A percentile compares a stretch with the other conserved stretches of the same genome.
phyloP scores from a whole-genome alignment of 2,888 invertebrate species.

The Eupithecia inturbata region DNA sequence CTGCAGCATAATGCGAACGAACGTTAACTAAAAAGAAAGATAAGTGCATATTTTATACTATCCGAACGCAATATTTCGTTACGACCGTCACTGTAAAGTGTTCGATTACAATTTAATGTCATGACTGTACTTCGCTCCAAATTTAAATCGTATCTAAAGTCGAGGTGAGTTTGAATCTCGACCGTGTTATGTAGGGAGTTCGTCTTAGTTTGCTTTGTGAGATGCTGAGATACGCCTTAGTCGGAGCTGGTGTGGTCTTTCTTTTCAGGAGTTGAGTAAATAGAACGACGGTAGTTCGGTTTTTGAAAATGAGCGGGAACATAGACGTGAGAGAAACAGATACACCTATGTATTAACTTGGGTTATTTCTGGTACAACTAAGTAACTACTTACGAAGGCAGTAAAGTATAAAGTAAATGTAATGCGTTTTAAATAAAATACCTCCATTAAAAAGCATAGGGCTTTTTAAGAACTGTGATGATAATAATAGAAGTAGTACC shows the following conservation, averaged over 20 bases:
- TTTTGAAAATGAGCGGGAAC: constrained; percentile 37
- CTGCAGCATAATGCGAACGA: constrained; percentile 79
- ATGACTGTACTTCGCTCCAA: constrained; percentile 68
- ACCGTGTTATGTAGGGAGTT: constrained; percentile 40
- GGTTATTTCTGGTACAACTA: background rate
- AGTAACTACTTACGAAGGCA: background rate
- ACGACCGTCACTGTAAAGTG: constrained; percentile 79
- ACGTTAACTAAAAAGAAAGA: constrained; percentile 83
- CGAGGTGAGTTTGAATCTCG: constrained; percentile 41
- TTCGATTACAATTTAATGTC: constrained; percentile 84
- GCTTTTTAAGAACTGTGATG: background rate
- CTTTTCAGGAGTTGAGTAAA: constrained; percentile 67
- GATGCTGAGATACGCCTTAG: constrained; percentile 40
- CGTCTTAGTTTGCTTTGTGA: constrained; percentile 37
- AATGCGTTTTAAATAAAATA: background rate
- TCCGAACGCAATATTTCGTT: constrained; percentile 78
- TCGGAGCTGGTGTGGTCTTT: constrained; percentile 58
- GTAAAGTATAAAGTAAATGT: background rate
- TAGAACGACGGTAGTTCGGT: constrained; percentile 61
- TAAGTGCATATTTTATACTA: constrained; percentile 82
- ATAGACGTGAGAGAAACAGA: background rate
- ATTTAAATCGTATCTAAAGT: constrained; percentile 66
- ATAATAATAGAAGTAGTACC: no score
- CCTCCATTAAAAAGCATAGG: background rate
- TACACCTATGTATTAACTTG: background rate